Percentiles rank a stretch among this genome's conserved stretches.
phyloP scores from a whole-genome alignment of 2,888 invertebrate species.

The Cataglyphis altisquamis region DNA sequence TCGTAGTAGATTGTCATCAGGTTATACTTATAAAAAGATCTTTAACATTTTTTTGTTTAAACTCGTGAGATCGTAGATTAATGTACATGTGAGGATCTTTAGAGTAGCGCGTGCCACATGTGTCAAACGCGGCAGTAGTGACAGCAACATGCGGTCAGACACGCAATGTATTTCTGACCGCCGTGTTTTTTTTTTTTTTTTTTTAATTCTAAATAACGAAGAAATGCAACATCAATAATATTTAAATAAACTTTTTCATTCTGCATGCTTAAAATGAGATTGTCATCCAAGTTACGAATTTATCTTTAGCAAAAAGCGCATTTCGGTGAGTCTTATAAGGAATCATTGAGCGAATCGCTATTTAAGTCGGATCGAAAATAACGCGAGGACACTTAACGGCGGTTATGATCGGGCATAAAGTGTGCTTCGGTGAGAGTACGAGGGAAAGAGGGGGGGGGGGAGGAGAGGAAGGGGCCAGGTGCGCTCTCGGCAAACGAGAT shows the following conservation, averaged over 20 bases:
- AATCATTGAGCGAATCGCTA: background rate
- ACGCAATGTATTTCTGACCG: constrained; percentile 4
- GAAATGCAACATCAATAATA: constrained; percentile 5
- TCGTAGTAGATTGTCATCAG: background rate
- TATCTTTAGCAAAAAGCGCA: background rate
- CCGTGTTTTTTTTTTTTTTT: background rate
- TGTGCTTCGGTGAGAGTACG: constrained; percentile 51
- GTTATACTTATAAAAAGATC: constrained; percentile 16
- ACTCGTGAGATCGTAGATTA: constrained; percentile 25
- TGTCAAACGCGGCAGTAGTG: constrained; percentile 20
- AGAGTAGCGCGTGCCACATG: background rate
- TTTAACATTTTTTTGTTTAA: constrained; percentile 12
- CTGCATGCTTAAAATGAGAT: background rate
- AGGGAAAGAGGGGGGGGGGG: constrained; percentile 33
- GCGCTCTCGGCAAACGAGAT: constrained; percentile 79
- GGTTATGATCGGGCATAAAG: constrained; percentile 52
- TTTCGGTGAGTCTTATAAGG: background rate
- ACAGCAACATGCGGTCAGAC: background rate
- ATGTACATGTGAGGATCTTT: background rate
- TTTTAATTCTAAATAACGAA: constrained; percentile 34
- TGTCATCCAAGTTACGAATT: background rate
- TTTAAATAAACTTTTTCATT: constrained; percentile 11
- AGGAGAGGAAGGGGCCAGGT: constrained; percentile 63
- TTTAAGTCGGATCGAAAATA: constrained; percentile 27
- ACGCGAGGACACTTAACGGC: constrained; percentile 43